Conservation (phyloP, 2,888 invertebrate species). For the Fragum whitleyi region DNA sequence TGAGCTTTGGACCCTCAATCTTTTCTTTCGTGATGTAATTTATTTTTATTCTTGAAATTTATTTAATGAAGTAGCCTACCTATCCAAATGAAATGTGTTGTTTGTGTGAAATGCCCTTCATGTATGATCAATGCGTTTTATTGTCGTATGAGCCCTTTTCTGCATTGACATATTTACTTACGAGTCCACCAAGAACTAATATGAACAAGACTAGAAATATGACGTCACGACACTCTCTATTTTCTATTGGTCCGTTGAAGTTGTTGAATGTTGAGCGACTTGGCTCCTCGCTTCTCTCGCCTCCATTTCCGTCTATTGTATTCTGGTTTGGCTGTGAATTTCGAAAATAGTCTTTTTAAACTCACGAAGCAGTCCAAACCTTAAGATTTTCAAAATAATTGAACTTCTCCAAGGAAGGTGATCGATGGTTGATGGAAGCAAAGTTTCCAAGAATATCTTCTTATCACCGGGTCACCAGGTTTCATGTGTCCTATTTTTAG, state of each 20-base stretch:
- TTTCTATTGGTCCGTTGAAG: constrained; percentile 51
- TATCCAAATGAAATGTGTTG: too few relatives aligned
- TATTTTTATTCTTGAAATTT: too few relatives aligned
- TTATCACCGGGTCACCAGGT: too few relatives aligned
- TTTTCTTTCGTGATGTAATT: too few relatives aligned
- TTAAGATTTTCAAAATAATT: background rate
- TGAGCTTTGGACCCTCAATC: too few relatives aligned
- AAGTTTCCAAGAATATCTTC: too few relatives aligned
- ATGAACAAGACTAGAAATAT: constrained; percentile 70
- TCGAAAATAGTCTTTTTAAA: background rate
- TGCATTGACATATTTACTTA: constrained; percentile 46
- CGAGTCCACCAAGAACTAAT: constrained; percentile 72
- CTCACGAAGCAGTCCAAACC: constrained; percentile 16
- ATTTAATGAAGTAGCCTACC: too few relatives aligned
- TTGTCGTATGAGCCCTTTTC: too few relatives aligned
- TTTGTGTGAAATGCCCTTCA: too few relatives aligned
- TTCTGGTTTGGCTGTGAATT: background rate
- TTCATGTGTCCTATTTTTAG: too few relatives aligned
- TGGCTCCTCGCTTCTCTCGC: background rate
- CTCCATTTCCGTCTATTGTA: background rate
- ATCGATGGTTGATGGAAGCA: background rate
- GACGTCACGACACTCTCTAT: constrained; percentile 73
- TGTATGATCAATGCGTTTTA: too few relatives aligned
- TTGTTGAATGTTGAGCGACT: background rate
- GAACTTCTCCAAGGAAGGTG: background rate